These are phyloP conservation scores for Cossypha polioptera DNA, from an alignment of 2,797 vertebrate species.

Conservation along the genomic window DNA sequence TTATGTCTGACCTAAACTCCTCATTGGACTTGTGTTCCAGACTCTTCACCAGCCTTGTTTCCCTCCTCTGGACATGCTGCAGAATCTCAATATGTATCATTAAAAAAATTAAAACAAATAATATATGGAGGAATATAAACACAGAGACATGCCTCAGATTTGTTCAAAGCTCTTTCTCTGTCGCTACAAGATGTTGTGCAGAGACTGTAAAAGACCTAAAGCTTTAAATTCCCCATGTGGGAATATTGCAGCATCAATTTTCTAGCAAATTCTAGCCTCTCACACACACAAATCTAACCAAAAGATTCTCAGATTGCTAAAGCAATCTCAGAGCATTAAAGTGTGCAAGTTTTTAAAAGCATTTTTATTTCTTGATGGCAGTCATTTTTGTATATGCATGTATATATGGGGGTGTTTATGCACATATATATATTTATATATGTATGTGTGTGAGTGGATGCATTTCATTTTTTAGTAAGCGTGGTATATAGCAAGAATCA, in stretches of 20 bases:
- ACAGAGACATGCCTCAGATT: not conserved
- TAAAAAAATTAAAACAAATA: not conserved
- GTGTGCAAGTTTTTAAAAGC: not conserved
- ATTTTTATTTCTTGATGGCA: not conserved
- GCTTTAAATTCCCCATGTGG: not conserved
- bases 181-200: not conserved
- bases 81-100: not conserved
- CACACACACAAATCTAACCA: not conserved
- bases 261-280: not conserved
- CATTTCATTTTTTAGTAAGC: not conserved
- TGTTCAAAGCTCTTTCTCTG: not conserved
- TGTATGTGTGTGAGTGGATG: too few relatives aligned
- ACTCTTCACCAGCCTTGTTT: not conserved
- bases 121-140: not conserved
- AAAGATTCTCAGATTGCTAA: not conserved
- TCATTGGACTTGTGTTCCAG: not conserved
- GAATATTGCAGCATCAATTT: not conserved
- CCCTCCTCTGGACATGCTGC: accelerated
- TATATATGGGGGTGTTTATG: accelerated
- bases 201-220: not conserved
- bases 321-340: not conserved
- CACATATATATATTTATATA: too few relatives aligned
- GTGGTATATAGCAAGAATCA: not conserved
- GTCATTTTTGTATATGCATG: not conserved
- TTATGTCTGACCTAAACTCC: not conserved